phyloP scores from a whole-genome alignment of 1,140 invertebrate species.

The Pentalonia nigronervosa region DNA sequence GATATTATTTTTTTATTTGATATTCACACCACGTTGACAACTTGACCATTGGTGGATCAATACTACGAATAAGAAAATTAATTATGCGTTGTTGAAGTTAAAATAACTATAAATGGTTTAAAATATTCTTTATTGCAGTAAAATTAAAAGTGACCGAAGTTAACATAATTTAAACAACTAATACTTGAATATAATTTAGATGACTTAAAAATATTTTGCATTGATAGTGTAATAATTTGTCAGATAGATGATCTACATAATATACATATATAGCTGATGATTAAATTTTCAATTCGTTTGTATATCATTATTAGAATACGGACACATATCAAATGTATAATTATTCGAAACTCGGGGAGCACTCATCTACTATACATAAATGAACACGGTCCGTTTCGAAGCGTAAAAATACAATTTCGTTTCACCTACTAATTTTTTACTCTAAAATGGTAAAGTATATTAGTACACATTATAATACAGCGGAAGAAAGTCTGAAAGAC shows the following conservation, averaged over 20 bases:
- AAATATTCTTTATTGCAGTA: neutral
- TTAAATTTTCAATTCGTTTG: neutral
- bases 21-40: neutral
- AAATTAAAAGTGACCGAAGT: neutral
- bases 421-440: neutral
- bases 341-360: neutral
- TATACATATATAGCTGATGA: neutral
- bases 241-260: neutral
- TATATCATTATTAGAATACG: neutral
- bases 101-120: neutral
- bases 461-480: neutral
- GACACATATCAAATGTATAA: neutral
- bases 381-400: neutral
- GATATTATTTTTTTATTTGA: neutral
- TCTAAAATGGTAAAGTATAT: neutral
- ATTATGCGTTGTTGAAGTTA: neutral
- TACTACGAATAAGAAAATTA: neutral
- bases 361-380: neutral
- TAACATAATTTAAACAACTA: neutral
- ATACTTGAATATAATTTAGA: neutral
- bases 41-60: neutral
- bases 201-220: neutral
- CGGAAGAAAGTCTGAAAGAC: neutral
- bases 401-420: slow-evolving; percentile 15
- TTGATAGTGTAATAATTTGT: neutral